A percentile compares a stretch with the other conserved stretches of the same genome.
phyloP scores from a whole-genome alignment of 2,113 vertebrate species.

The Rhodinocichla rosea region DNA sequence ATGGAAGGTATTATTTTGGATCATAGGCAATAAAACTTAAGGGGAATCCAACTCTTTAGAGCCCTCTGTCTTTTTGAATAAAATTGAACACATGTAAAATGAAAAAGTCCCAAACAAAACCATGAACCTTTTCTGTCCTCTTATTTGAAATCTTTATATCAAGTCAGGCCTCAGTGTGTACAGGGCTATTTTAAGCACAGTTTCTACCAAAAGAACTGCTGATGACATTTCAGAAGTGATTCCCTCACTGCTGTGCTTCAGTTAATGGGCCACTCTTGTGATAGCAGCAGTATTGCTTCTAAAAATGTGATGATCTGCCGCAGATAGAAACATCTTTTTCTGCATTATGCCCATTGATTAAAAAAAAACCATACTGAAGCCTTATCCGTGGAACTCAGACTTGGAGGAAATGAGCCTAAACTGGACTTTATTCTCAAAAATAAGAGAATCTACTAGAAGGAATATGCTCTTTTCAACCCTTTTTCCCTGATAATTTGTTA shows the following conservation, averaged over 20 bases:
- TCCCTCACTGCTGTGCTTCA: background rate
- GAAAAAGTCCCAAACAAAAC: background rate
- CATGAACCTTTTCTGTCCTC: background rate
- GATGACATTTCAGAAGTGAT: slow-evolving; percentile 16
- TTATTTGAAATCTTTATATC: background rate
- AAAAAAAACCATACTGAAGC: background rate
- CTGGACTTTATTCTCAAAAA: background rate
- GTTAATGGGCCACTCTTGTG: background rate
- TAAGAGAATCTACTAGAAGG: background rate
- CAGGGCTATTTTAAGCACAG: background rate
- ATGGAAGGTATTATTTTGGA: background rate
- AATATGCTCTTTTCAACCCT: background rate
- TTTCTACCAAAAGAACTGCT: background rate
- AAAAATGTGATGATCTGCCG: background rate
- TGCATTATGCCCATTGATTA: background rate
- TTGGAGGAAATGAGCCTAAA: background rate
- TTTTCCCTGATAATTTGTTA: background rate
- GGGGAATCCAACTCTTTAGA: background rate
- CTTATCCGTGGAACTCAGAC: accelerated
- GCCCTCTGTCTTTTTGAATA: background rate
- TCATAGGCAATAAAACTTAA: background rate
- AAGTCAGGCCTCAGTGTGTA: background rate
- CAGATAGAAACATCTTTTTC: background rate
- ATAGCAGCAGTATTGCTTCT: background rate
- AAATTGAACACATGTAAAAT: background rate